Evolutionary conservation across 2,797 vertebrate species (phyloP).

Genomic region (Falco cherrug): DNA sequence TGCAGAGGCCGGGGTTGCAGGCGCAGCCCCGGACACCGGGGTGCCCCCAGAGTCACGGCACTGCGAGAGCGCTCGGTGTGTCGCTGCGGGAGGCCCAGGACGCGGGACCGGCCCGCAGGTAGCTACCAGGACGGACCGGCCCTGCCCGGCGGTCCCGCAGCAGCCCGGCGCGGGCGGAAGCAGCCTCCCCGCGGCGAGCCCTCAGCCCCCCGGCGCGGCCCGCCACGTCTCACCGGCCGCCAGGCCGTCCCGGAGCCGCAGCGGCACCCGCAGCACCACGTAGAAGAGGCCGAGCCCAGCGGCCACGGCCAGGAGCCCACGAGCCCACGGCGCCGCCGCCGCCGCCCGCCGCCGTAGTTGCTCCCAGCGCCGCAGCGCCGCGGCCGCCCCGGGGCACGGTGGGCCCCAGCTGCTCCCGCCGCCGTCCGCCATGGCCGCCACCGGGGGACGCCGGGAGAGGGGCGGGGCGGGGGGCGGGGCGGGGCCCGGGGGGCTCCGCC

Average conservation of each 20-base stretch:
- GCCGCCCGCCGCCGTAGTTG: slow-evolving; percentile 86
- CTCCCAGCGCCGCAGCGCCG: slow-evolving; percentile 69
- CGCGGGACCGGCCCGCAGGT: too few species aligned
- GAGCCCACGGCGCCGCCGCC: slow-evolving; percentile 87
- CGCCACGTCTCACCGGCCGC: slow-evolving; percentile 85
- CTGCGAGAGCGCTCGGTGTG: too few species aligned
- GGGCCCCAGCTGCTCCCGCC: slow-evolving; percentile 73
- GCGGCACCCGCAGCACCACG: slow-evolving; percentile 86
- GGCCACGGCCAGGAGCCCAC: slow-evolving; percentile 82
- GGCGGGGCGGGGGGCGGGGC: neutral
- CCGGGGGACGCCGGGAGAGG: slow-evolving; percentile 30
- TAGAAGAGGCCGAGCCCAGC: slow-evolving; percentile 89
- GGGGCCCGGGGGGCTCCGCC: neutral
- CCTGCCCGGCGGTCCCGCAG: too few species aligned
- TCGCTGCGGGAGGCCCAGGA: too few species aligned
- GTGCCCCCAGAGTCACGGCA: too few species aligned
- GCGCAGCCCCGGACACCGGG: too few species aligned
- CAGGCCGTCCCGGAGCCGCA: slow-evolving; percentile 91
- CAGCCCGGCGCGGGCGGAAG: too few species aligned
- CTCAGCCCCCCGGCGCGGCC: neutral
- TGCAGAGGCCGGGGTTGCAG: too few species aligned
- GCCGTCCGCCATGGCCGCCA: slow-evolving; percentile 87
- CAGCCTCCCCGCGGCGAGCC: too few species aligned
- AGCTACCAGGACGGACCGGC: too few species aligned
- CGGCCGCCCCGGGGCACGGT: neutral